Base-by-base conservation (phyloP, 2,113 vertebrate genomes). In the Hepsetus odoe region DNA sequence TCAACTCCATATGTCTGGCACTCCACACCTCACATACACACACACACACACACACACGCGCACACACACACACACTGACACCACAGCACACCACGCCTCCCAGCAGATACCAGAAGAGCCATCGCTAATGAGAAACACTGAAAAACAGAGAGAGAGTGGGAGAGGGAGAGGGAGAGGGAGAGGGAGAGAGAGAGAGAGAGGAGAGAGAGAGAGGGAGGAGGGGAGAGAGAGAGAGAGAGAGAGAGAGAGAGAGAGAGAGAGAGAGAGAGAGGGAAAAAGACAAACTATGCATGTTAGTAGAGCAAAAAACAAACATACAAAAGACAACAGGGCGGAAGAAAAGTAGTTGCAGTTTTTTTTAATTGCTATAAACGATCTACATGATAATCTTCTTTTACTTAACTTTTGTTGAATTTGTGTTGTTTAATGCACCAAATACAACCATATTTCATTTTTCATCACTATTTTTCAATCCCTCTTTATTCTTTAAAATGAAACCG, bases 1-100 rank as follows among this genome's bases (percentile, higher is more conserved):
- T 94, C 91, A 92, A 88, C 93, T 91, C 94, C 94, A 87, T 89
- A 90, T 93, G 94, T 91, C 90, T 91, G 92, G 91, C 90, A 85
- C 70, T 77, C 86, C 79, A 85, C 84, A 83, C 81, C 80, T 85
- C 83, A 82, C 84, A 80, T 86, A 79, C 90, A 72, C 83, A 76
- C 81, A 87, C 86, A 5, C 69, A 66, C 83, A 84, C 84, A 79
- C 74, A 81, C n/a, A n/a, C n/a, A n/a, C n/a, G n/a, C n/a, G n/a
- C n/a, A n/a, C 83, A 88, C 86, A 80, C 87, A 76, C 88, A 71
- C 79, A 72, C 81, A 87, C 61, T 62, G 30, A 62, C 59, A 62
- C 59, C 69, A 72, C 53, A 56, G 53, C 61, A 78, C 68, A 73
- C 68, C 79, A 76, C 79, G 87, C 88, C 85, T 85, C 88, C 79